Percentiles rank a stretch among this genome's conserved stretches.
Evolutionary conservation across 2,113 vertebrate species (phyloP).

Genomic region (Lipotes vexillifer): DNA sequence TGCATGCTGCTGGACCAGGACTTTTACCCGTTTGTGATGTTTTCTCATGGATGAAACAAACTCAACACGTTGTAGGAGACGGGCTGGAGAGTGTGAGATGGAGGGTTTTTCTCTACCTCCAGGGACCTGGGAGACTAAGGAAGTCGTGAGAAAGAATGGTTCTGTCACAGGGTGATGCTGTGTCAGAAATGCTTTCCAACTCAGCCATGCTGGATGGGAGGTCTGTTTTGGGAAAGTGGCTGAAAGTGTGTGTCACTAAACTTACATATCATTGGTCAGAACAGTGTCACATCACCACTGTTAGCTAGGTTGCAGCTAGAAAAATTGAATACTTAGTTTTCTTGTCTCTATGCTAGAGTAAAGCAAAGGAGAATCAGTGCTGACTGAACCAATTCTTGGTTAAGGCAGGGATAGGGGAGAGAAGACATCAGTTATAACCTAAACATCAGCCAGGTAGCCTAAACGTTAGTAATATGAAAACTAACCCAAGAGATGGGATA

Average conservation of each 20-base stretch:
- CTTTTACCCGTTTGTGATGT: neutral
- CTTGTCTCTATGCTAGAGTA: neutral
- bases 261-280: neutral
- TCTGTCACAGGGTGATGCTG: neutral
- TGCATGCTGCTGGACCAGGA: neutral
- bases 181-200: neutral
- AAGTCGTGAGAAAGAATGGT: neutral
- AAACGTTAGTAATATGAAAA: neutral
- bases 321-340: neutral
- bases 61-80: neutral
- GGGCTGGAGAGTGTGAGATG: neutral
- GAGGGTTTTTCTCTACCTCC: neutral
- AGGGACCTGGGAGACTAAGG: neutral
- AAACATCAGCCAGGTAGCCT: neutral
- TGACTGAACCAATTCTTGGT: neutral
- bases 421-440: neutral
- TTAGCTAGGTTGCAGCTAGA: neutral
- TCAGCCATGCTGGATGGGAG: rapidly evolving
- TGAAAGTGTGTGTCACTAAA: neutral
- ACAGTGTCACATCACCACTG: neutral
- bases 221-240: neutral
- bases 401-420: neutral
- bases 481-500: neutral
- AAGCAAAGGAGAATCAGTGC: neutral
- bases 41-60: neutral